Conservation (phyloP, 2,113 vertebrate genomes). For the Sorex araneus region DNA sequence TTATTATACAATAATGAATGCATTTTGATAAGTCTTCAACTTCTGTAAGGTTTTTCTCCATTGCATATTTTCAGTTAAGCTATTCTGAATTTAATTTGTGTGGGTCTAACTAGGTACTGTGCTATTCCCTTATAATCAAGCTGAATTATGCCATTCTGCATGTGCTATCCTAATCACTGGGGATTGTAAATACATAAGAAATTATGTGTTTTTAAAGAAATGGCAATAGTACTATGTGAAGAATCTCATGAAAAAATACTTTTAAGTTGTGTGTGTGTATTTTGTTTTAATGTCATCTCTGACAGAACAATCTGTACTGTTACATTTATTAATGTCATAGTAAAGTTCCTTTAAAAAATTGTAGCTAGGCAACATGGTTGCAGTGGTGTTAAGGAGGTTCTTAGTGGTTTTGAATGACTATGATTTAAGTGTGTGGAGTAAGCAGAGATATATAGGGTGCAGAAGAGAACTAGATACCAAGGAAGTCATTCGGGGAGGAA, state of each 20-base stretch:
- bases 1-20: background rate
- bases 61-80: background rate
- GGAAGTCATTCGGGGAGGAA: background rate
- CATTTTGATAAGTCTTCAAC: too few species aligned
- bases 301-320: background rate
- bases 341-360: background rate
- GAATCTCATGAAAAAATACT: background rate
- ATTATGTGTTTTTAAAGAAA: background rate
- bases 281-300: background rate
- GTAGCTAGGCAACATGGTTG: background rate
- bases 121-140: background rate
- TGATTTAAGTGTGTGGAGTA: slow-evolving; percentile 41
- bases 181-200: background rate
- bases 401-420: background rate
- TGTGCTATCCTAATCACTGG: background rate
- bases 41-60: background rate
- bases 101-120: background rate
- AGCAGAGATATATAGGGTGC: slow-evolving; percentile 70
- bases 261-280: background rate
- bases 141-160: background rate
- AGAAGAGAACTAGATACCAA: slow-evolving; percentile 73
- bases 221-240: background rate
- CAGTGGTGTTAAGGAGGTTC: too few species aligned
- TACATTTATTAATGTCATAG: background rate
- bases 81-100: background rate